Percentiles rank a stretch among this genome's conserved stretches.
Evolutionary conservation across 35 echinoderm and acorn worm genomes (phyloP).

Genomic region (Hemicentrotus pulcherrimus): DNA sequence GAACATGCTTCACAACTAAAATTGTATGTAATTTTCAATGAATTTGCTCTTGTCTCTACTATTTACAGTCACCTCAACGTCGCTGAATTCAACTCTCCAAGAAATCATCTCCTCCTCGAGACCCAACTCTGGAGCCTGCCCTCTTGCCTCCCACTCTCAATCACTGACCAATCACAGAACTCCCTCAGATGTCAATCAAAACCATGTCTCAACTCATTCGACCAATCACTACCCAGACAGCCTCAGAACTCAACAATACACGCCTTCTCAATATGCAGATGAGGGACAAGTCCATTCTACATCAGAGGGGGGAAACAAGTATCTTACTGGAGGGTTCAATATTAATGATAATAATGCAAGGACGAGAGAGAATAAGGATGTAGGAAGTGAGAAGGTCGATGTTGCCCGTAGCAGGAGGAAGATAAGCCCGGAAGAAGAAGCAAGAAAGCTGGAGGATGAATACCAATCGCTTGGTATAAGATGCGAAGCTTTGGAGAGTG

Average conservation of each 20-base stretch:
- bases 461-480: slow-evolving; percentile 36
- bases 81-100: slow-evolving; percentile 30
- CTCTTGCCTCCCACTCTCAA: background rate
- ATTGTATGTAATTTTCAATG: background rate
- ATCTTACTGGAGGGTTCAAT: background rate
- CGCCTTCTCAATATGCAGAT: slow-evolving; percentile 30
- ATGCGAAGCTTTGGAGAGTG: slow-evolving; percentile 40
- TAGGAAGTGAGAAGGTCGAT: background rate
- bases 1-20: too few relatives aligned
- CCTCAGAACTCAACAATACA: slow-evolving; percentile 36
- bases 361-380: background rate
- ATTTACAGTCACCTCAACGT: background rate
- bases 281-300: background rate
- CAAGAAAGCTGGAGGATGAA: slow-evolving; percentile 34
- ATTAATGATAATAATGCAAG: background rate
- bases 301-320: background rate
- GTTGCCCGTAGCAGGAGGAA: background rate
- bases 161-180: background rate
- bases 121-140: background rate
- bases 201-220: background rate
- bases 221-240: background rate
- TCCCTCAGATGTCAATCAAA: background rate
- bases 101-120: slow-evolving; percentile 39
- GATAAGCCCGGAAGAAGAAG: slow-evolving; percentile 33
- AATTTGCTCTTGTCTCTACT: background rate